These are phyloP conservation scores for Cataglyphis albicans DNA, from an alignment of 2,888 invertebrate species.

Conservation along the genomic window DNA sequence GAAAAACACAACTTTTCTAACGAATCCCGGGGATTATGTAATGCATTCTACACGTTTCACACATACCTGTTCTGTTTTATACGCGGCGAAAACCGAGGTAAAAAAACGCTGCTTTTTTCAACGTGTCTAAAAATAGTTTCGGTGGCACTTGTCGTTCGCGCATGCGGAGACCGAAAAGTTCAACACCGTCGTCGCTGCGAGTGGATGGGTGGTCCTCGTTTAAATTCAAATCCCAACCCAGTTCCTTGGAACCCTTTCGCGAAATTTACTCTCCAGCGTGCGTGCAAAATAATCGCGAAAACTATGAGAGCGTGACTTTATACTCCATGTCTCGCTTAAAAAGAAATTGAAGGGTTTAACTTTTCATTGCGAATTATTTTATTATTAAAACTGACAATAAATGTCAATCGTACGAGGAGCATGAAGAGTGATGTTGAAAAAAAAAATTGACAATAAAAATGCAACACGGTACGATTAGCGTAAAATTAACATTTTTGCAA, in stretches of 20 bases:
- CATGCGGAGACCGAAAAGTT: slow-evolving; percentile 12
- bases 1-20: background rate
- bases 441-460: background rate
- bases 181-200: slow-evolving; percentile 5
- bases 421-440: background rate
- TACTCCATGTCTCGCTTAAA: background rate
- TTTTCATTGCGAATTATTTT: background rate
- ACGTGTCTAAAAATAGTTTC: slow-evolving; percentile 31
- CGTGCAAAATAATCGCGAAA: slow-evolving; percentile 26
- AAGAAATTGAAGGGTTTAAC: background rate
- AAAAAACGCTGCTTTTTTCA: background rate
- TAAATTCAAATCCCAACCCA: slow-evolving; percentile 51
- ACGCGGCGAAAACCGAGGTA: background rate
- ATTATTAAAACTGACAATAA: background rate
- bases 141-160: slow-evolving; percentile 19
- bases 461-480: background rate
- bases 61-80: slow-evolving; percentile 10
- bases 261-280: slow-evolving; percentile 45
- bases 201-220: slow-evolving; percentile 39
- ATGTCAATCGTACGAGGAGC: background rate
- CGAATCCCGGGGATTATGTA: background rate
- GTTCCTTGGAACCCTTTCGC: slow-evolving; percentile 11
- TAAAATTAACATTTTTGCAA: background rate
- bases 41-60: background rate
- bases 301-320: background rate